phyloP scores from a whole-genome alignment of 1,140 invertebrate species.

The Druon quercuslanigerum region DNA sequence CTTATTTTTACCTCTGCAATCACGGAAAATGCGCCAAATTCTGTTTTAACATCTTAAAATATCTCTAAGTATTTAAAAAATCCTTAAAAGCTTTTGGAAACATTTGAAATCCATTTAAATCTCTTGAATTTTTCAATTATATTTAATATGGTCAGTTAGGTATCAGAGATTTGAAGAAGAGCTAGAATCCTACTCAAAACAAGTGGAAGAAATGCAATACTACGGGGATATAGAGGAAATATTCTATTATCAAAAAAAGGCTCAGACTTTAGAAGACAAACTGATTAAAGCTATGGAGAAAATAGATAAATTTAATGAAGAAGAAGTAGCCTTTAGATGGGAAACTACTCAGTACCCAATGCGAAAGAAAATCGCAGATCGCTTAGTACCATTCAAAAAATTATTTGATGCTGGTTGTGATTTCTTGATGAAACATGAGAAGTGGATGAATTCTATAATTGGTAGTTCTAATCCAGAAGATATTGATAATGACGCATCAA shows the following conservation, averaged over 20 bases:
- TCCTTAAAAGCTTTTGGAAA: too few species aligned
- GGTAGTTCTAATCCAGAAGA: slow-evolving; percentile 90
- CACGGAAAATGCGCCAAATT: too few species aligned
- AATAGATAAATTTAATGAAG: slow-evolving; percentile 94
- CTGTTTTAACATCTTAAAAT: too few species aligned
- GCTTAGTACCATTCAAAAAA: slow-evolving; percentile 87
- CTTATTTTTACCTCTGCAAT: too few species aligned
- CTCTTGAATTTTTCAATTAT: background rate
- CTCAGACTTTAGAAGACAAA: slow-evolving; percentile 83
- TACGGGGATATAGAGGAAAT: slow-evolving; percentile 91
- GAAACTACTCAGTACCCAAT: slow-evolving; percentile 92
- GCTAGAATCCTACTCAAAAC: slow-evolving; percentile 85
- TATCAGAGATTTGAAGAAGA: slow-evolving; percentile 87
- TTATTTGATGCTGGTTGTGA: slow-evolving; percentile 91
- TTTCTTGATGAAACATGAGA: slow-evolving; percentile 88
- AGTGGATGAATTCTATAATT: slow-evolving; percentile 88
- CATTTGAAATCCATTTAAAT: too few species aligned
- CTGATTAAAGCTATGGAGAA: slow-evolving; percentile 83
- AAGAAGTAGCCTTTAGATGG: slow-evolving; percentile 92
- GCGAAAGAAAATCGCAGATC: slow-evolving; percentile 84
- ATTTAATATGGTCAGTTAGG: slow-evolving; percentile 71
- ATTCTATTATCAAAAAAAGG: slow-evolving; percentile 87
- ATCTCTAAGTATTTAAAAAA: too few species aligned
- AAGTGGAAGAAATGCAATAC: slow-evolving; percentile 89
- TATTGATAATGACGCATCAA: slow-evolving; percentile 89